Percentiles rank a stretch among this genome's conserved stretches.
Evolutionary conservation across 1,140 invertebrate genomes (phyloP).

Genomic region (Archegozetes longisetosus): DNA sequence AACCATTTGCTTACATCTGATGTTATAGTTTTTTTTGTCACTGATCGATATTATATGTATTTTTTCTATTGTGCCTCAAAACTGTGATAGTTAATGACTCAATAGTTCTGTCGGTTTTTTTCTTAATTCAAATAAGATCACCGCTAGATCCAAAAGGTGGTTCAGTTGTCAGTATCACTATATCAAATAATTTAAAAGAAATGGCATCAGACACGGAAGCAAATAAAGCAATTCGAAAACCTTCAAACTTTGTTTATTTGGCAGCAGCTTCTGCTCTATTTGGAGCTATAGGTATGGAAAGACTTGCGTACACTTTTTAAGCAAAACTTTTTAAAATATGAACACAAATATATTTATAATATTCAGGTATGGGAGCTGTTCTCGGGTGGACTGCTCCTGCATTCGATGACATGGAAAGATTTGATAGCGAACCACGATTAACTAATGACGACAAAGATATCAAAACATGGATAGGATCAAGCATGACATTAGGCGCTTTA

Average conservation of each 20-base stretch:
- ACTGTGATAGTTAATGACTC: too few species aligned
- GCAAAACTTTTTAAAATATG: too few species aligned
- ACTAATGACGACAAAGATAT: conserved; percentile 7
- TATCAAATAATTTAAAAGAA: neutral
- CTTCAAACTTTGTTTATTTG: conserved; percentile 12
- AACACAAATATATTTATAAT: neutral
- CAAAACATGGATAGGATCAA: conserved; percentile 20
- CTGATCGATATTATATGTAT: too few species aligned
- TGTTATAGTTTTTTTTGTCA: too few species aligned
- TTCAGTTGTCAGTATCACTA: neutral
- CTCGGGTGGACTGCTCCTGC: conserved; percentile 19
- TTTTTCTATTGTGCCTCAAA: too few species aligned
- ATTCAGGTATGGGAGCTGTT: conserved; percentile 14
- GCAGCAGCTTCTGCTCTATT: conserved; percentile 16
- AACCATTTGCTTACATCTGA: too few species aligned
- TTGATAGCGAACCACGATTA: conserved; percentile 3
- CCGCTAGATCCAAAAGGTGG: conserved; percentile 6
- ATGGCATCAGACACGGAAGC: conserved; percentile 2
- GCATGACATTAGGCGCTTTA: conserved; percentile 20
- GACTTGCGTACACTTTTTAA: neutral
- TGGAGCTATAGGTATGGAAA: conserved; percentile 15
- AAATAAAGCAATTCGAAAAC: neutral
- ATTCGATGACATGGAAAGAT: conserved; percentile 14
- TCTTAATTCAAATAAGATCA: too few species aligned
- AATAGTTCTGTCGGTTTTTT: too few species aligned